Conservation (phyloP, 35 echinoderm and acorn worm genomes). For the Apostichopus parvimensis region DNA sequence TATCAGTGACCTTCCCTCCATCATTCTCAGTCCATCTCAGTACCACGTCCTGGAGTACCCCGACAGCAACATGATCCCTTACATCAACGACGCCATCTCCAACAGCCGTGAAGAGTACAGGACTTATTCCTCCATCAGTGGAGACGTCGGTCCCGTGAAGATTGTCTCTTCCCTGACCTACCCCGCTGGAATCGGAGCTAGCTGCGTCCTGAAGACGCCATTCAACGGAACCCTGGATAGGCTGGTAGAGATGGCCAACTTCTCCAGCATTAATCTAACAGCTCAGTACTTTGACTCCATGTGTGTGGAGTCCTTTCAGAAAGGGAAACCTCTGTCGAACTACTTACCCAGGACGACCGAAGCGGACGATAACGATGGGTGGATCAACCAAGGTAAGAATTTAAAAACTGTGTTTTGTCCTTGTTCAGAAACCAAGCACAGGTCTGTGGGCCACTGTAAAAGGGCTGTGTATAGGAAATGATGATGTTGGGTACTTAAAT, state of each 20-base stretch:
- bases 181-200: conserved; percentile 89
- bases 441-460: too few species aligned
- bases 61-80: conserved; percentile 69
- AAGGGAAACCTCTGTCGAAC: conserved; percentile 73
- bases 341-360: conserved; percentile 69
- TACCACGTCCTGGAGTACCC: conserved; percentile 83
- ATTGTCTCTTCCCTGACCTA: conserved; percentile 66
- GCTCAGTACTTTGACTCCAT: conserved; percentile 89
- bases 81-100: conserved; percentile 75
- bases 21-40: conserved; percentile 84
- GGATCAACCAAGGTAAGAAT: conserved; percentile 59
- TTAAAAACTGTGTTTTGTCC: neutral
- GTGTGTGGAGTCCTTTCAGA: conserved; percentile 84
- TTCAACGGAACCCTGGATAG: conserved; percentile 87
- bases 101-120: conserved; percentile 55
- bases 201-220: conserved; percentile 86
- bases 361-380: conserved; percentile 35
- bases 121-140: conserved; percentile 60
- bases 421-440: neutral
- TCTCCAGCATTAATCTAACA: conserved; percentile 70
- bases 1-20: conserved; percentile 72
- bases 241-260: conserved; percentile 74
- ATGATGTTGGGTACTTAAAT: too few species aligned
- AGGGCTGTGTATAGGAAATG: too few species aligned
- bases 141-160: conserved; percentile 79